A percentile compares a stretch with the other conserved stretches of the same genome.
Evolutionary conservation across 2,888 invertebrate genomes (phyloP).

Genomic region (Buathra laborator): DNA sequence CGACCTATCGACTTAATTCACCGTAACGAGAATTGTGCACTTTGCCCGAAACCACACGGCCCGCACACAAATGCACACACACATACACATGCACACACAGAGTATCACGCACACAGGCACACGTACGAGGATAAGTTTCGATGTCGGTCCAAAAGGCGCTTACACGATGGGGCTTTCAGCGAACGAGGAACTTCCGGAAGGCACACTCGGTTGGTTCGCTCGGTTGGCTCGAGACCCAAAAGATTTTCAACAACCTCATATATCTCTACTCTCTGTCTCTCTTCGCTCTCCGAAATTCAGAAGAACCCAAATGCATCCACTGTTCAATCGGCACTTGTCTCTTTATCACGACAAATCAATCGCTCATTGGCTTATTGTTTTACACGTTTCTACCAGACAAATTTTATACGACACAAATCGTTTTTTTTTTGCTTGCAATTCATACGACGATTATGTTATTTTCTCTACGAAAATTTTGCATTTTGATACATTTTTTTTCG

Average conservation of each 20-base stretch:
- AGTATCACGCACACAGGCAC: not conserved
- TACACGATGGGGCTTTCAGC: constrained; percentile 47
- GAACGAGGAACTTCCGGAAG: constrained; percentile 53
- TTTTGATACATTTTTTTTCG: no score
- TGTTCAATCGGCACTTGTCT: not conserved
- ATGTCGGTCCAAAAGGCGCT: constrained; percentile 29
- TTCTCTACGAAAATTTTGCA: no score
- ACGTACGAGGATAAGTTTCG: constrained; percentile 19
- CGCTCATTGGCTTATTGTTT: not conserved
- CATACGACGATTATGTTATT: no score
- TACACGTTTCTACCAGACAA: not conserved
- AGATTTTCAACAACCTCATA: constrained; percentile 33
- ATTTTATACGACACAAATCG: not conserved
- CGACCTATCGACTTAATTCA: not conserved
- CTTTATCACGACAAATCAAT: not conserved
- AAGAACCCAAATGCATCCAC: not conserved
- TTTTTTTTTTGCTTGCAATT: no score
- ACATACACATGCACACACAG: not conserved
- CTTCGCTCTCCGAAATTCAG: not conserved
- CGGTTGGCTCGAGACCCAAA: constrained; percentile 28
- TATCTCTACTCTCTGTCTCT: constrained; percentile 29
- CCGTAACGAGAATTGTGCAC: constrained; percentile 26
- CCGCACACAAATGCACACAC: not conserved
- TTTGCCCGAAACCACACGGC: not conserved
- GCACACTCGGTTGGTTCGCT: constrained; percentile 44